These are phyloP conservation scores for Catajapyx aquilonaris DNA, from an alignment of 1,140 invertebrate species.

Conservation along the genomic window DNA sequence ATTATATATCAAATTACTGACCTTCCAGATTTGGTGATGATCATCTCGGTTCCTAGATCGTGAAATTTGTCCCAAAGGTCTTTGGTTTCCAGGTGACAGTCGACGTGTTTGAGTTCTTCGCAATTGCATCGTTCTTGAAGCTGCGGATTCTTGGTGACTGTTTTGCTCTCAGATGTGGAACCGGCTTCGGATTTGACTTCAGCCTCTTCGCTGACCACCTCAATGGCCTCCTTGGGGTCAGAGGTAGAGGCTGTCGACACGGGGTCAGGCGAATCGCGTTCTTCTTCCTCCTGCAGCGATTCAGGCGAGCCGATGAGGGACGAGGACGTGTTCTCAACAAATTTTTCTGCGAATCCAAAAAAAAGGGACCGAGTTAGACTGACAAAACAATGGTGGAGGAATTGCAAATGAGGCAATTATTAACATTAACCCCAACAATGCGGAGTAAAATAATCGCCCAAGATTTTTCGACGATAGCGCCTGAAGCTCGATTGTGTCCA, in stretches of 20 bases:
- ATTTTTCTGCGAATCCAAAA: conserved; percentile 16
- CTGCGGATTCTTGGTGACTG: conserved; percentile 31
- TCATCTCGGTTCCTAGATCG: conserved; percentile 89
- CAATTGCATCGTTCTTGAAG: conserved; percentile 45
- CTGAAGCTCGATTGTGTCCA: no score
- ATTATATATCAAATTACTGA: conserved; percentile 25
- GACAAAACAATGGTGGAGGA: no score
- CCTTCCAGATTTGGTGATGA: conserved; percentile 94
- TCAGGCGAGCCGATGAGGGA: conserved; percentile 17
- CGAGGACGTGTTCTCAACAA: conserved; percentile 18
- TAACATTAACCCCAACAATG: no score
- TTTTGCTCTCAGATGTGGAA: conserved; percentile 10
- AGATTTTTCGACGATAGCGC: no score
- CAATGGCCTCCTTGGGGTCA: conserved; percentile 13
- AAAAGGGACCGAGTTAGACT: no score
- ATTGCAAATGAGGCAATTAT: no score
- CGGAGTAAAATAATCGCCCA: no score
- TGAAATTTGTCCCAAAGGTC: conserved; percentile 88
- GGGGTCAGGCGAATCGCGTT: conserved; percentile 19
- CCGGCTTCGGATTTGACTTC: conserved; percentile 12
- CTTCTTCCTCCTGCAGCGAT: conserved; percentile 19
- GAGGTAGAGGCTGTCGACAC: conserved; percentile 12
- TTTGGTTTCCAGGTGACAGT: conserved; percentile 25
- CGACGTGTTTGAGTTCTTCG: conserved; percentile 14
- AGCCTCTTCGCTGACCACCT: conserved; percentile 11